Percentiles rank a stretch among this genome's conserved stretches.
Evolutionary conservation across 2,113 vertebrate species (phyloP).

Genomic region (Mesembrinibis cayennensis): DNA sequence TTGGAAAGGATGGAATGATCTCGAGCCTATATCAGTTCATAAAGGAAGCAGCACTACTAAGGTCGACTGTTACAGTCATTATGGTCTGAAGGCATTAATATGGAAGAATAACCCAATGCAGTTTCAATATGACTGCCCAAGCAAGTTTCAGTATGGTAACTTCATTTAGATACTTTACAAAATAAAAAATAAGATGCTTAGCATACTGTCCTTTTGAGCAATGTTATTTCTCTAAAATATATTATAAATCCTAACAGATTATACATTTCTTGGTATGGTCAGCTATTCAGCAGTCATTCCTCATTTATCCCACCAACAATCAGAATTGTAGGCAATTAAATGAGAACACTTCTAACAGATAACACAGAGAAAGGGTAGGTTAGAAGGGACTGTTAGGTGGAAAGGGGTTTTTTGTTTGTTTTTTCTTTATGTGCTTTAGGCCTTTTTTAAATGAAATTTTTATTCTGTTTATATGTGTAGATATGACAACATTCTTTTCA

Average conservation of each 20-base stretch:
- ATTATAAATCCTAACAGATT: not conserved
- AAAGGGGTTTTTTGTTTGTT: fast-evolving
- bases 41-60: not conserved
- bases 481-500: not conserved
- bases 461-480: not conserved
- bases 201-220: not conserved
- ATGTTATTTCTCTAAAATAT: not conserved
- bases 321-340: not conserved
- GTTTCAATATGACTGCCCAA: not conserved
- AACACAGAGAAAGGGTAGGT: not conserved
- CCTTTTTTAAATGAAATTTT: not conserved
- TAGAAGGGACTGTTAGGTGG: not conserved
- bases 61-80: not conserved
- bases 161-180: not conserved
- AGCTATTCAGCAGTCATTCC: not conserved
- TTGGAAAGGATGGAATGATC: not conserved
- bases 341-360: not conserved
- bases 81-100: not conserved
- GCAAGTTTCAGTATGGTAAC: not conserved
- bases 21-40: not conserved
- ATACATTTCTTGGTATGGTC: not conserved
- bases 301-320: not conserved
- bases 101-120: not conserved
- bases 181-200: not conserved
- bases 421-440: not conserved